Conservation (phyloP, 2,113 vertebrate species). For the Peucedramus taeniatus region DNA sequence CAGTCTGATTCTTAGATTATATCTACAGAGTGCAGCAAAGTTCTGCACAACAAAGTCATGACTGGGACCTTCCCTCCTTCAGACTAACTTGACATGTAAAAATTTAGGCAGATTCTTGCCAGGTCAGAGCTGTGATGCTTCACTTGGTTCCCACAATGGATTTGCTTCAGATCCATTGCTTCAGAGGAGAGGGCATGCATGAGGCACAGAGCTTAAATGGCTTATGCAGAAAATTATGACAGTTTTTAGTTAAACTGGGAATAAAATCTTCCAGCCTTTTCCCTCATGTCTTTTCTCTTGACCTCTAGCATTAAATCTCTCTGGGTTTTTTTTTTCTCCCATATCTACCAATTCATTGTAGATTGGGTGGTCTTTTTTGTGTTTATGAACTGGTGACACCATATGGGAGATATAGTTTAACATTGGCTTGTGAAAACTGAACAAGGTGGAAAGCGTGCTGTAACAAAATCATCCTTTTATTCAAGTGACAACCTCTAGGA, state of each 20-base stretch:
- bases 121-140: neutral
- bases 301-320: neutral
- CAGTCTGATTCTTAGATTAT: neutral
- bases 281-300: neutral
- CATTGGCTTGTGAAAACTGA: neutral
- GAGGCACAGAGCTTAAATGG: neutral
- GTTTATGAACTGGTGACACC: neutral
- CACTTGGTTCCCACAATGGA: neutral
- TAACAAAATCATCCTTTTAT: constrained; percentile 1
- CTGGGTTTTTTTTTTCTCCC: neutral
- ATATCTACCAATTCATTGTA: neutral
- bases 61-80: neutral
- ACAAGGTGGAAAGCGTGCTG: neutral
- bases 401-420: neutral
- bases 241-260: neutral
- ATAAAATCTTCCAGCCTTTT: neutral
- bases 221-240: neutral
- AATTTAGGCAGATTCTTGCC: neutral
- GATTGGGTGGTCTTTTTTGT: neutral
- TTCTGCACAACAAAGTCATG: neutral
- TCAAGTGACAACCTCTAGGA: neutral
- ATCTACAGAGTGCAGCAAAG: neutral
- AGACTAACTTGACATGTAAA: neutral
- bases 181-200: neutral
- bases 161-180: neutral